Percentiles rank a stretch among this genome's conserved stretches.
These are phyloP conservation scores for Enteromius radiatus DNA, from an alignment of 2,797 vertebrate genomes.

Conservation along the genomic window DNA sequence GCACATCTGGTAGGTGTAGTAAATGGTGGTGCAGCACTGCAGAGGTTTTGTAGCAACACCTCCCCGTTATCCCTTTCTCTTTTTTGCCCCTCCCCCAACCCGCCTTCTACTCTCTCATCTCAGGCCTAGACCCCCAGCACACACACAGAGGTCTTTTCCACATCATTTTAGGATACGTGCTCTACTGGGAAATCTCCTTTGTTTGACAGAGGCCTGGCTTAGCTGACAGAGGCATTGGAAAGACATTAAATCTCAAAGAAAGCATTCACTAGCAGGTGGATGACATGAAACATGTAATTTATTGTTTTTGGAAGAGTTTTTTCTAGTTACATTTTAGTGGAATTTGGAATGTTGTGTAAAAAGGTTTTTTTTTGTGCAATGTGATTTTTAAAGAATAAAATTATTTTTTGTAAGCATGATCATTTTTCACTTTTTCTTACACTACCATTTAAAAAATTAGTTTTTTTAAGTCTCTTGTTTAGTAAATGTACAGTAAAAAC, in stretches of 20 bases:
- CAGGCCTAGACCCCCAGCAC: constrained; percentile 63
- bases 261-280: constrained; percentile 47
- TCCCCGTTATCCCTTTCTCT: constrained; percentile 25
- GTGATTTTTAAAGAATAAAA: not conserved
- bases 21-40: constrained; percentile 35
- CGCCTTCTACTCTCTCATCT: constrained; percentile 21
- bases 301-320: constrained; percentile 17
- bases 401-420: not conserved
- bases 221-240: constrained; percentile 45
- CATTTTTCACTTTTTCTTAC: not conserved
- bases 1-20: constrained; percentile 41
- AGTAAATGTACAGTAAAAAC: not conserved
- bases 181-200: constrained; percentile 72
- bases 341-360: not conserved
- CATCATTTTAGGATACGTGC: constrained; percentile 62
- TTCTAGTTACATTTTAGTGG: not conserved
- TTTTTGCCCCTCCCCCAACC: constrained; percentile 24
- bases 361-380: not conserved
- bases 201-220: constrained; percentile 51
- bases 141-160: constrained; percentile 63
- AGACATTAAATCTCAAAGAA: constrained; percentile 43
- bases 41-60: constrained; percentile 26
- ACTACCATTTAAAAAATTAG: not conserved
- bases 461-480: not conserved
- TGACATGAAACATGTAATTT: not conserved